phyloP scores from a whole-genome alignment of 1,140 invertebrate species.

The Medauroidea extradentata region DNA sequence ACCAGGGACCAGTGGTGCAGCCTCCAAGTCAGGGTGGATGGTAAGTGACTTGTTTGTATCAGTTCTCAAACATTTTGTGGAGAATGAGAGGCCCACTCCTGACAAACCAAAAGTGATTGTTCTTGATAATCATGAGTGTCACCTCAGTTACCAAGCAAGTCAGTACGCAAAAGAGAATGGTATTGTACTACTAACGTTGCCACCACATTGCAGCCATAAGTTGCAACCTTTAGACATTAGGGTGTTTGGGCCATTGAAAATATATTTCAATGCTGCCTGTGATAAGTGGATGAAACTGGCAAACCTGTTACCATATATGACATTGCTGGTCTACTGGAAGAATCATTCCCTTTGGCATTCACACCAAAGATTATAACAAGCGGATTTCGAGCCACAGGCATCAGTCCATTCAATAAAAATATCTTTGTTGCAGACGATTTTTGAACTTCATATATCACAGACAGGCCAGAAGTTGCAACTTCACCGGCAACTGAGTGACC shows the following conservation, averaged over 20 bases:
- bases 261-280: conserved; percentile 18
- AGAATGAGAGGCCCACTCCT: not conserved
- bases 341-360: not conserved
- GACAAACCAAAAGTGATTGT: not conserved
- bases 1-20: conserved; percentile 15
- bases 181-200: conserved; percentile 39
- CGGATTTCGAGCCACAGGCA: conserved; percentile 33
- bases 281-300: conserved; percentile 33
- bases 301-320: conserved; percentile 32
- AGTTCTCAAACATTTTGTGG: conserved; percentile 14
- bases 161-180: conserved; percentile 30
- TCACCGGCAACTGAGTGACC: not conserved
- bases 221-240: conserved; percentile 46
- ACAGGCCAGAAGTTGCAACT: conserved; percentile 25
- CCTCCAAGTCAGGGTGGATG: conserved; percentile 35
- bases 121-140: conserved; percentile 9
- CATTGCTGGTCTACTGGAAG: conserved; percentile 21
- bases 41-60: conserved; percentile 27
- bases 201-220: conserved; percentile 41
- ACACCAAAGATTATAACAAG: conserved; percentile 34
- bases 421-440: conserved; percentile 39
- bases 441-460: conserved; percentile 33
- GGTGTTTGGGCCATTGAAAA: conserved; percentile 41
- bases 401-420: conserved; percentile 36
- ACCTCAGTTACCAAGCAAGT: conserved; percentile 23